phyloP scores from a whole-genome alignment of 2,888 invertebrate species.

The Malthinus flaveolus region DNA sequence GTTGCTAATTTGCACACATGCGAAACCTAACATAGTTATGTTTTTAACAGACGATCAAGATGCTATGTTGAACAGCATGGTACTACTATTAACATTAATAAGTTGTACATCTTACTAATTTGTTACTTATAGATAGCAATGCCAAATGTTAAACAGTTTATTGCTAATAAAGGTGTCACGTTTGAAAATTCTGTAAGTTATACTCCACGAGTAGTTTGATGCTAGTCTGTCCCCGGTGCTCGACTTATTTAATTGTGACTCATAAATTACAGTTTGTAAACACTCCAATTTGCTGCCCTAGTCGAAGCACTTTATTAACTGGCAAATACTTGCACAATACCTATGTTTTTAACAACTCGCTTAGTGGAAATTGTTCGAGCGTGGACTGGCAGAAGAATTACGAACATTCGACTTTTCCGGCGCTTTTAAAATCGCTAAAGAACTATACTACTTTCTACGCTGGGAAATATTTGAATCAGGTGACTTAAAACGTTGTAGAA shows the following conservation, averaged over 20 bases:
- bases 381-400: slow-evolving; percentile 64
- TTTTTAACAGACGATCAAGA: slow-evolving; percentile 89
- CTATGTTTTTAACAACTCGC: slow-evolving; percentile 74
- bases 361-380: slow-evolving; percentile 77
- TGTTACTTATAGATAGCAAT: slow-evolving; percentile 66
- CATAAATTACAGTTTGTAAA: slow-evolving; percentile 70
- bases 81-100: slow-evolving; percentile 48
- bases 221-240: no score
- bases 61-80: slow-evolving; percentile 74
- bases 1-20: slow-evolving; percentile 2
- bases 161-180: slow-evolving; percentile 67
- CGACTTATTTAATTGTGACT: background rate
- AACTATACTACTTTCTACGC: slow-evolving; percentile 85
- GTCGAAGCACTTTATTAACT: slow-evolving; percentile 82
- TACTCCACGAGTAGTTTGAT: background rate
- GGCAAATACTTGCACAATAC: slow-evolving; percentile 87
- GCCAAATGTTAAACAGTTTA: slow-evolving; percentile 63
- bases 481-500: slow-evolving; percentile 42
- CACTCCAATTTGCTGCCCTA: slow-evolving; percentile 88
- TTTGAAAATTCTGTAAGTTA: slow-evolving; percentile 75
- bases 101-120: slow-evolving; percentile 28
- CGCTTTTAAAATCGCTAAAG: slow-evolving; percentile 63
- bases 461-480: slow-evolving; percentile 92
- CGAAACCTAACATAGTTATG: slow-evolving; percentile 73
- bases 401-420: slow-evolving; percentile 72